Evolutionary conservation across 2,888 invertebrate genomes (phyloP).

Genomic region (Calephelis perditalis): DNA sequence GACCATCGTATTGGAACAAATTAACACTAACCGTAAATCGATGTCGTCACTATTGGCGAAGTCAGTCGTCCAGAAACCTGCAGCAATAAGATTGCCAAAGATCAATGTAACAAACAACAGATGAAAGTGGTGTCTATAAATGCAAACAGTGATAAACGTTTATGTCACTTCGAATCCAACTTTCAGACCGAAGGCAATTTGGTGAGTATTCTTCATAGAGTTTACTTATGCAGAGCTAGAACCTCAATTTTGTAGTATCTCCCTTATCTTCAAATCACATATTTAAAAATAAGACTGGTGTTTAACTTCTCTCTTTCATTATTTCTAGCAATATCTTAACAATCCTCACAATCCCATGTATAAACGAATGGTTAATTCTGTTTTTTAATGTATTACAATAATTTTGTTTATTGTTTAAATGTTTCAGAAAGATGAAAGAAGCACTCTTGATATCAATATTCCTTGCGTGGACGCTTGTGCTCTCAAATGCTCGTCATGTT

Average conservation of each 20-base stretch:
- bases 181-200: constrained; percentile 44
- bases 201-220: constrained; percentile 25
- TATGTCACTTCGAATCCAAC: constrained; percentile 56
- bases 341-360: too few species aligned
- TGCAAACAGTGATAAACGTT: constrained; percentile 55
- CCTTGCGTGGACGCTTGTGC: constrained; percentile 46
- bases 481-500: constrained; percentile 52
- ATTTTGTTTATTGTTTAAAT: constrained; percentile 18
- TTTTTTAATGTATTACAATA: background rate
- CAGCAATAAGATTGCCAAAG: constrained; percentile 68
- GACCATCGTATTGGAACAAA: constrained; percentile 56
- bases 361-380: background rate
- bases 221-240: too few species aligned
- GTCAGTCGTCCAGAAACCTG: constrained; percentile 71
- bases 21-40: constrained; percentile 55
- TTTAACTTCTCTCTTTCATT: too few species aligned
- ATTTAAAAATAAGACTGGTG: too few species aligned
- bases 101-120: constrained; percentile 63
- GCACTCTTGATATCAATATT: constrained; percentile 44
- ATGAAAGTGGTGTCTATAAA: constrained; percentile 74
- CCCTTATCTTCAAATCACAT: too few species aligned
- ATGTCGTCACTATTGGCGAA: constrained; percentile 63
- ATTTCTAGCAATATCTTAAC: too few species aligned
- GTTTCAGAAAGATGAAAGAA: constrained; percentile 53
- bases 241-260: too few species aligned